phyloP scores from a whole-genome alignment of 2,888 invertebrate species.

The Eumerus sabulonum region DNA sequence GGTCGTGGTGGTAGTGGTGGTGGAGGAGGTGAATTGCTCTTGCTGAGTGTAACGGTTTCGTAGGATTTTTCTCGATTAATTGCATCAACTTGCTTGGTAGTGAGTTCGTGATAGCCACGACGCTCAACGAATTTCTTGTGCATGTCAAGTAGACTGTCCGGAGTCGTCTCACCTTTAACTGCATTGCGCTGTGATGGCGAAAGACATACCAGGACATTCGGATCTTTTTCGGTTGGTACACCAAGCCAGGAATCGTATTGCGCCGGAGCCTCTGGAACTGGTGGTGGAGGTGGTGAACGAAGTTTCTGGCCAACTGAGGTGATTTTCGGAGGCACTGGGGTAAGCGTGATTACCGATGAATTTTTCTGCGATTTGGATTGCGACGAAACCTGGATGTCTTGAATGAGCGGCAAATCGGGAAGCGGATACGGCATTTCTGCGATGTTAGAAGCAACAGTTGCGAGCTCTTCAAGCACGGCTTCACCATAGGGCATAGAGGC shows the following conservation, averaged over 20 bases:
- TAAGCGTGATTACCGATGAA: constrained; percentile 41
- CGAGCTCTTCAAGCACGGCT: constrained; percentile 85
- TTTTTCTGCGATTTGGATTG: constrained; percentile 27
- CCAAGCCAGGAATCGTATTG: constrained; percentile 81
- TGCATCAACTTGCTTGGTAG: constrained; percentile 73
- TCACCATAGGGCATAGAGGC: constrained; percentile 85
- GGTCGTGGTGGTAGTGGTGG: constrained; percentile 75
- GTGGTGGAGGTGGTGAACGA: constrained; percentile 66
- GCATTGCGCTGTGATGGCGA: constrained; percentile 85
- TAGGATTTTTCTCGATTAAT: constrained; percentile 73
- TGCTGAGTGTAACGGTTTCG: constrained; percentile 74
- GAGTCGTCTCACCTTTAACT: constrained; percentile 77
- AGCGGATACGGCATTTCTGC: constrained; percentile 80
- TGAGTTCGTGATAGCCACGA: constrained; percentile 81
- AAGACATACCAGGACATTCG: constrained; percentile 83
- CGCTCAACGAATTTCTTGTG: constrained; percentile 86
- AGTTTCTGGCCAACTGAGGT: constrained; percentile 40
- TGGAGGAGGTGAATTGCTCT: constrained; percentile 75
- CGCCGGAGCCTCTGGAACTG: constrained; percentile 64
- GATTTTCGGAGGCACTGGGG: constrained; percentile 50
- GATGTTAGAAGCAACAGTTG: constrained; percentile 81
- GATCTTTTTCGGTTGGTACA: constrained; percentile 82
- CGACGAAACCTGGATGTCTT: constrained; percentile 77
- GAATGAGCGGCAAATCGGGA: constrained; percentile 80
- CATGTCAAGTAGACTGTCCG: constrained; percentile 84